Base-by-base conservation (phyloP, 2,113 vertebrate genomes). In the Chlorodrepanis virens region DNA sequence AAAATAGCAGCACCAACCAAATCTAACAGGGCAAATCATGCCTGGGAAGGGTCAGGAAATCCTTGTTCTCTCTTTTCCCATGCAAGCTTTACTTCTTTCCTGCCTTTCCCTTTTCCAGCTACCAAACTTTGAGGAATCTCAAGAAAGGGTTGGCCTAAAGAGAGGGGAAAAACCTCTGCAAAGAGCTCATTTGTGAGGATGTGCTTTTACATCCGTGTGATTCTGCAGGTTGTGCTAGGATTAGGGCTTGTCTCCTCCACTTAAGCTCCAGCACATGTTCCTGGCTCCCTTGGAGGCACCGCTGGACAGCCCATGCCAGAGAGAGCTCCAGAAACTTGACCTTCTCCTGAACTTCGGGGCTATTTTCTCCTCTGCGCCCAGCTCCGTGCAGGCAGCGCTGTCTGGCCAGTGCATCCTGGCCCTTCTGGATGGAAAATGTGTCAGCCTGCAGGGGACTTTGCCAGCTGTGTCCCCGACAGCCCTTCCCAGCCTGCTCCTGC, bases 351-450 rank as follows among this genome's bases (percentile, higher is more conserved):
- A 91, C 87, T 33, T 82, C 0, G 1, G 80, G 91, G 79, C 84
- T 83, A 14, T 77, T 89, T 63, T 70, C 87, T 85, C 35, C 79
- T 50, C 78, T 28, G 89, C 7, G 2, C 93, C 93, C 89, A 61
- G 87, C 81, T 84, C 93, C 7, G 72, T 12, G 81, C 87, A 93
- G 87, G 87, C 95, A 94, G 89, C n/a, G 10, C 78, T 42, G 77
- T 87, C 93, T 93, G 96, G 83, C 89, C 87, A 11, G 45, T 11
- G 81, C n/a, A 68, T 95, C 40, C 95, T 93, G 93, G 94, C 81
- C 84, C 45, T 87, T 83, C 2, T 35, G 69, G 37, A 11, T 47
- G 95, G 95, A 96, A 96, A 97, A 95, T 72, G 49, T 90, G 45
- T 85, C 37, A 16, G 71, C 76, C 75, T 67, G 53, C 92, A 72